Evolutionary conservation across 1,140 invertebrate genomes (phyloP).

Genomic region (Neelides sp.): DNA sequence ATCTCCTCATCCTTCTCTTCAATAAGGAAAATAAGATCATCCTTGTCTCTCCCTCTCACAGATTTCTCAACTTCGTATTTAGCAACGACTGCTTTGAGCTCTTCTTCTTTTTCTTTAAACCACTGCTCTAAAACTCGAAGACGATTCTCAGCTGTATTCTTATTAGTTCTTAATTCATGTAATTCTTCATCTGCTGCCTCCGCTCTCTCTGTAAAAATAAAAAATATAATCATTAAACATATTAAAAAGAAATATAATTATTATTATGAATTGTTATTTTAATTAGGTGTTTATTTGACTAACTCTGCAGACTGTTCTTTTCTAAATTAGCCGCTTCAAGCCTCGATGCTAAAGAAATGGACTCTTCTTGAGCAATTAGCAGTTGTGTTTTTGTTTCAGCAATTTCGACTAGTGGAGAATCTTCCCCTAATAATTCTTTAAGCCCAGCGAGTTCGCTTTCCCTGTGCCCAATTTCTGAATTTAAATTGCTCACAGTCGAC

Average conservation of each 20-base stretch:
- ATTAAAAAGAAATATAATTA: neutral
- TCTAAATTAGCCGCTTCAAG: slow-evolving; percentile 21
- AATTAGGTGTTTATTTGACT: neutral
- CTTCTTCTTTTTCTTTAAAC: slow-evolving; percentile 30
- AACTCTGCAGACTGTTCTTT: slow-evolving; percentile 16
- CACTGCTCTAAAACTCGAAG: slow-evolving; percentile 24
- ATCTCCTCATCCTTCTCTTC: slow-evolving; percentile 24
- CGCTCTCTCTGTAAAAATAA: neutral
- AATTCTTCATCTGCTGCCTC: too few species aligned
- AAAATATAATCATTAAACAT: neutral
- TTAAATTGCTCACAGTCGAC: slow-evolving; percentile 19
- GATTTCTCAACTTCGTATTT: slow-evolving; percentile 20
- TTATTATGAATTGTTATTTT: neutral
- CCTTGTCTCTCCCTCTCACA: slow-evolving; percentile 25
- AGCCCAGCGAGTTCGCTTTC: slow-evolving; percentile 25
- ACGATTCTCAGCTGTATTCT: slow-evolving; percentile 21
- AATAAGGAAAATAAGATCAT: slow-evolving; percentile 23
- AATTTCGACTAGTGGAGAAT: slow-evolving; percentile 28
- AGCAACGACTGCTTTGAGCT: slow-evolving; percentile 19
- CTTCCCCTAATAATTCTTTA: slow-evolving; percentile 27
- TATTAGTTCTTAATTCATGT: too few species aligned
- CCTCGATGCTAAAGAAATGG: slow-evolving; percentile 8
- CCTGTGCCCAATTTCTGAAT: slow-evolving; percentile 22
- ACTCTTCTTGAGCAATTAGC: slow-evolving; percentile 14
- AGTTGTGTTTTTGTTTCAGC: slow-evolving; percentile 21